Conservation (phyloP, 2,888 invertebrate genomes). For the Sphaerophoria taeniata region DNA sequence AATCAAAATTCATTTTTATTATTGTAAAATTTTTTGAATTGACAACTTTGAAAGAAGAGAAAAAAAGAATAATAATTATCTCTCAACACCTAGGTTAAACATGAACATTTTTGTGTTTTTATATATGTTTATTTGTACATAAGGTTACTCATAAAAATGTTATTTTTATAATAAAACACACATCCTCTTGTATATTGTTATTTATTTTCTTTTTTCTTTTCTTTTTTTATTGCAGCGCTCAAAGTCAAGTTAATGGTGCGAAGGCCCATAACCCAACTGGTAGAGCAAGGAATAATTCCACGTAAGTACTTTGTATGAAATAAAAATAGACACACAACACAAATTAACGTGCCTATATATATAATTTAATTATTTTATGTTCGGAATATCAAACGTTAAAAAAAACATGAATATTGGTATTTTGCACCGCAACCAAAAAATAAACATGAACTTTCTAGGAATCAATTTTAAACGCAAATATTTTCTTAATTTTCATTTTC, state of each 20-base stretch:
- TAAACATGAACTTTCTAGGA: background rate
- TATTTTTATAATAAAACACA: constrained; percentile 21
- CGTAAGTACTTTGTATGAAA: constrained; percentile 89
- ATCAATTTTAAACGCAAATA: background rate
- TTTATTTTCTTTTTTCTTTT: constrained; percentile 15
- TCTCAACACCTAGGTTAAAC: constrained; percentile 9
- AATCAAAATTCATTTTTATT: constrained; percentile 19
- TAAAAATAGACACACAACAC: constrained; percentile 10
- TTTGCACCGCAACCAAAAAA: background rate
- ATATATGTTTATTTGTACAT: background rate
- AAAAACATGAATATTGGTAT: background rate
- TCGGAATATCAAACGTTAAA: background rate
- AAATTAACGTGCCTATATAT: background rate
- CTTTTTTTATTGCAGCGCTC: constrained; percentile 88
- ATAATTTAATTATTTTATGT: background rate
- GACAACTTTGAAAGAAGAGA: constrained; percentile 29
- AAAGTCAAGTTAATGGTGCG: constrained; percentile 98
- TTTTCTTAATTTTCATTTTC: background rate
- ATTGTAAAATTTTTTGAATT: constrained; percentile 9
- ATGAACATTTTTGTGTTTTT: background rate
- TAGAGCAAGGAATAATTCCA: constrained; percentile 99
- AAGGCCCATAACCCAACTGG: constrained; percentile 96
- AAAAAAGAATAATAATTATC: constrained; percentile 1
- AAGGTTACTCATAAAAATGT: background rate
- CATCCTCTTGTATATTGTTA: constrained; percentile 18